A percentile compares a stretch with the other conserved stretches of the same genome.
Evolutionary conservation across 2,113 vertebrate genomes (phyloP).

Genomic region (Menidia beryllina): DNA sequence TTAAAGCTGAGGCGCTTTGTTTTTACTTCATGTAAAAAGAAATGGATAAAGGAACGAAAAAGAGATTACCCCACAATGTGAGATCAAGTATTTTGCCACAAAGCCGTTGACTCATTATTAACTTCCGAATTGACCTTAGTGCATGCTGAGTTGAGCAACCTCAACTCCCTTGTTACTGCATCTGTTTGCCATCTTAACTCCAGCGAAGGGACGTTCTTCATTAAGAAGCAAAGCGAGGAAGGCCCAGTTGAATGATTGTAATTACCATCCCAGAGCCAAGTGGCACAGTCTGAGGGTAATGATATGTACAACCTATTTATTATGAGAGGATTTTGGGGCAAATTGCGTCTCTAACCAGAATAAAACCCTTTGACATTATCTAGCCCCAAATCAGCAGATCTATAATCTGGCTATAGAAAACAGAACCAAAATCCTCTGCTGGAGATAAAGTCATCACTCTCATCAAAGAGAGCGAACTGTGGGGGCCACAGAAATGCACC

Average conservation of each 20-base stretch:
- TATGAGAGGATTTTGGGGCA: conserved; percentile 31
- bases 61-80: neutral
- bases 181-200: conserved; percentile 45
- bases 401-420: conserved; percentile 49
- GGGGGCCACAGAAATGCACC: conserved; percentile 14
- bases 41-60: neutral
- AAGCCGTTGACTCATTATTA: too few relatives aligned
- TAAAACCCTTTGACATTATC: conserved; percentile 61
- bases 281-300: conserved; percentile 52
- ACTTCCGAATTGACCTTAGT: too few relatives aligned
- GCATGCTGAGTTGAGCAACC: too few relatives aligned
- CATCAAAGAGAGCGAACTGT: conserved; percentile 6
- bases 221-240: conserved; percentile 49
- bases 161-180: conserved; percentile 2
- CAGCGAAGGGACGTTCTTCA: conserved; percentile 18
- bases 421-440: conserved; percentile 31
- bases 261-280: conserved; percentile 50
- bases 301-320: conserved; percentile 57
- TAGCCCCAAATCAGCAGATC: conserved; percentile 45
- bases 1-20: too few relatives aligned
- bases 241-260: conserved; percentile 56
- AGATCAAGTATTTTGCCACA: neutral
- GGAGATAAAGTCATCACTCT: conserved; percentile 20
- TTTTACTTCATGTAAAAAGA: neutral
- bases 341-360: conserved; percentile 65